phyloP scores from a whole-genome alignment of 2,113 vertebrate species.

The Calidris pugnax region DNA sequence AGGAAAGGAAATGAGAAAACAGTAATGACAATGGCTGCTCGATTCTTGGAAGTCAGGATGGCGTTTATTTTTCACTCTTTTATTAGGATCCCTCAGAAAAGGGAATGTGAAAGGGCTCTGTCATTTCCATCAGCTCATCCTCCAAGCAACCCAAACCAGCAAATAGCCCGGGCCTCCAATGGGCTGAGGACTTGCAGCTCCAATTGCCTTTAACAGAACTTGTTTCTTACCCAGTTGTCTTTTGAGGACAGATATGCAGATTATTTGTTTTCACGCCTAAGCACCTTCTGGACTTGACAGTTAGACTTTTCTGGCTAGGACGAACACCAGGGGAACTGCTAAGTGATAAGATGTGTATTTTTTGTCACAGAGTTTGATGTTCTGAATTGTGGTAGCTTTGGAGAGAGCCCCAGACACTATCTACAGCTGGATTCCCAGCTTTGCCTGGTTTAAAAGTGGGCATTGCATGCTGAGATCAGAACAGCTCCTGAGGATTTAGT shows the following conservation, averaged over 20 bases:
- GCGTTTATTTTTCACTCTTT: background rate
- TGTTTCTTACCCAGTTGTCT: background rate
- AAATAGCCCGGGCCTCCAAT: background rate
- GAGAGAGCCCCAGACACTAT: background rate
- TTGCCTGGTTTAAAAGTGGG: background rate
- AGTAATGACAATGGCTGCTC: background rate
- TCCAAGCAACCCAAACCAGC: background rate
- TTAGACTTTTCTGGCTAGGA: background rate
- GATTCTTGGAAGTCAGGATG: background rate
- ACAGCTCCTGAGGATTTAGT: background rate
- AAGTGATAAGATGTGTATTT: background rate
- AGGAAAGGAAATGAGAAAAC: constrained; percentile 34
- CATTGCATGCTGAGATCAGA: background rate
- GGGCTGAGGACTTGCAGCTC: background rate
- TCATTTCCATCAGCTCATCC: background rate
- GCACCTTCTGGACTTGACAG: background rate
- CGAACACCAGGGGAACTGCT: background rate
- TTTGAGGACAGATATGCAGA: background rate
- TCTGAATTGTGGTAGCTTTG: background rate
- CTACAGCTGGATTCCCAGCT: background rate
- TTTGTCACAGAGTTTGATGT: background rate
- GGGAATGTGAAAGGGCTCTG: background rate
- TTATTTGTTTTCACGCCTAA: constrained; percentile 2
- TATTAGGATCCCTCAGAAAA: background rate
- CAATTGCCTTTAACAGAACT: background rate